Evolutionary conservation across 2,113 vertebrate species (phyloP).

Genomic region (Petrocephalus microphthalmus): DNA sequence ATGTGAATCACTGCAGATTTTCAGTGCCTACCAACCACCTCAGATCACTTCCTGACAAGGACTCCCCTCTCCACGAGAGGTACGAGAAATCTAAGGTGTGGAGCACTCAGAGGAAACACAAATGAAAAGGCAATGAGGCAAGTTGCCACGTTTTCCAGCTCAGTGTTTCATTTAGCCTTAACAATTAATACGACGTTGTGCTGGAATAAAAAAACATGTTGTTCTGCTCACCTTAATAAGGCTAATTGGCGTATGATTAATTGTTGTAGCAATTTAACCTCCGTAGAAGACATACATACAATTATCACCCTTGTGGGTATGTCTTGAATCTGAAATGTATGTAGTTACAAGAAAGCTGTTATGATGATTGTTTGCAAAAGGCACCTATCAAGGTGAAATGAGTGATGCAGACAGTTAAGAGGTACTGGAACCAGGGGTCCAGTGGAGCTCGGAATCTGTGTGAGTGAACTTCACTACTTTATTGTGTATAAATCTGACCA

Average conservation of each 20-base stretch:
- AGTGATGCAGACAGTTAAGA: not conserved
- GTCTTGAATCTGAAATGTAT: not conserved
- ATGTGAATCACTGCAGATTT: not conserved
- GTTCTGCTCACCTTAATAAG: constrained; percentile 3
- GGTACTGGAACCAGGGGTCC: not conserved
- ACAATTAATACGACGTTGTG: not conserved
- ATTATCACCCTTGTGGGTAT: not conserved
- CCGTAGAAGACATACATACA: not conserved
- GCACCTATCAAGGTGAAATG: not conserved
- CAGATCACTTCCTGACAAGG: not conserved
- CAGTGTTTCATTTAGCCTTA: not conserved
- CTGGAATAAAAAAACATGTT: constrained; percentile 17
- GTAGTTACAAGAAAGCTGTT: not conserved
- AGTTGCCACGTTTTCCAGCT: not conserved
- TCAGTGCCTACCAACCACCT: not conserved
- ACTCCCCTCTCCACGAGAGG: not conserved
- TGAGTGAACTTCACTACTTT: not conserved
- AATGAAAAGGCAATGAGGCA: not conserved
- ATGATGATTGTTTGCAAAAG: not conserved
- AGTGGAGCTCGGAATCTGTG: not conserved
- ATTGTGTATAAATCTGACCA: not conserved
- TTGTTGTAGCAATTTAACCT: not conserved
- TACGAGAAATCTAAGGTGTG: not conserved
- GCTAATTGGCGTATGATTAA: not conserved
- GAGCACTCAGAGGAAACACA: not conserved